These are phyloP conservation scores for Camponotus fellah DNA, from an alignment of 2,888 invertebrate genomes.

Conservation along the genomic window DNA sequence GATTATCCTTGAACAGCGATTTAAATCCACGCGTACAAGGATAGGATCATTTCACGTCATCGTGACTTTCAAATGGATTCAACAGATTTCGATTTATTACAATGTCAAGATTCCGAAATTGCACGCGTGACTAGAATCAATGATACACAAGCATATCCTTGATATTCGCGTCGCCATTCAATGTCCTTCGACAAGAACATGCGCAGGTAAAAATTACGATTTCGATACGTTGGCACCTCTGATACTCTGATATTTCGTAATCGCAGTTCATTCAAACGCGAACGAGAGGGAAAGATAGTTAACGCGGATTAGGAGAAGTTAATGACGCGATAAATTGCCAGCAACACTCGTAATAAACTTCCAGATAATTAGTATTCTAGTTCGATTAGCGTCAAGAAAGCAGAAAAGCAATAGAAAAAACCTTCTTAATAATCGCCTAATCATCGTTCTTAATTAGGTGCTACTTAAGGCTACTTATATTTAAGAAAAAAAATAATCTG, in stretches of 20 bases:
- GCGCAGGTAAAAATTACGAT: constrained; percentile 16
- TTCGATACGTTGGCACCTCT: neutral
- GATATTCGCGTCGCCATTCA: constrained; percentile 1
- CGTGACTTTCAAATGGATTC: constrained; percentile 2
- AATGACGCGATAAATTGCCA: constrained; percentile 33
- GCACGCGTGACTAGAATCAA: neutral
- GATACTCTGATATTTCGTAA: constrained; percentile 24
- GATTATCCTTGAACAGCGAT: neutral
- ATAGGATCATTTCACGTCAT: neutral
- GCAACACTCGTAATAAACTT: constrained; percentile 10
- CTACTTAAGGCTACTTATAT: neutral
- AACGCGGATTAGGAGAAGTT: neutral
- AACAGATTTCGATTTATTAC: neutral
- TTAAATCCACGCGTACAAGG: neutral
- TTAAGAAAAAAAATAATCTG: neutral
- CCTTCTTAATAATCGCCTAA: neutral
- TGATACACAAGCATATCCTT: neutral
- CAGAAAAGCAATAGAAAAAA: neutral
- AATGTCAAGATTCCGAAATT: constrained; percentile 8
- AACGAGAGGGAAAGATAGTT: constrained; percentile 30
- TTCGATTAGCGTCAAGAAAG: constrained; percentile 28
- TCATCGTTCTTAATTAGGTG: neutral
- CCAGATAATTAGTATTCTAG: constrained; percentile 22
- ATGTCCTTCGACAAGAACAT: constrained; percentile 26
- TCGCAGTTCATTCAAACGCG: constrained; percentile 2